Base-by-base conservation (phyloP, 2,113 vertebrate genomes). In the Orientallactaga bullata region DNA sequence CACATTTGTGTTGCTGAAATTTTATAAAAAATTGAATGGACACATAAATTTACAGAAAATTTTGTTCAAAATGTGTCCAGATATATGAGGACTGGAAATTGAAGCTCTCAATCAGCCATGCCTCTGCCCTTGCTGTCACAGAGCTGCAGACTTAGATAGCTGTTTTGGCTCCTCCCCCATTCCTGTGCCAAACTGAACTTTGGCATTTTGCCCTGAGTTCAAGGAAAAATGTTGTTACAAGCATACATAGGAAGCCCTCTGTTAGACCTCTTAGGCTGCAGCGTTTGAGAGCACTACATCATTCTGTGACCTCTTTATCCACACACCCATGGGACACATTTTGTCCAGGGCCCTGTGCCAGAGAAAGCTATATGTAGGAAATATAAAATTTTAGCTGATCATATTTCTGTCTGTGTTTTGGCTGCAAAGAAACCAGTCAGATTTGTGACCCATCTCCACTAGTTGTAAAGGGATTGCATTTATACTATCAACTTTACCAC, bases 371-470 rank as follows among this genome's bases (percentile, higher is more conserved):
- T 87, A 91, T 91, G 76, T 72, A 30, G n/a, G 92, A 95, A 93
- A 89, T 58, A 95, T 89, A 95, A 95, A 95, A 96, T 66, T 94
- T 78, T 91, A 96, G 89, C 84, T 89, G 68, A 72, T 81, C 85
- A 89, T 94, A 96, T 96, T 93, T 96, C 63, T 91, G 65, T 90
- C 63, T 92, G 91, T 85, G 39, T 72, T 91, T 91, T 95, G 72
- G 35, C 87, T 89, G 37, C 39, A 93, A 95, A 81, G 28, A 91
- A 96, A 71, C 37, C 4, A 11, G 21, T 93, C 13, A 81, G 47
- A 85, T 93, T 87, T 94, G 86, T 86, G 74, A 92, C 39, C 63
- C 60, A 79, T 87, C 47, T 63, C 42, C 3, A 73, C n/a, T 65
- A 93, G 61, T 73, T 66, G 1, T 78, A 96, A 90, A 94, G n/a